phyloP scores from a whole-genome alignment of 2,113 vertebrate species.

The Geococcyx californianus region DNA sequence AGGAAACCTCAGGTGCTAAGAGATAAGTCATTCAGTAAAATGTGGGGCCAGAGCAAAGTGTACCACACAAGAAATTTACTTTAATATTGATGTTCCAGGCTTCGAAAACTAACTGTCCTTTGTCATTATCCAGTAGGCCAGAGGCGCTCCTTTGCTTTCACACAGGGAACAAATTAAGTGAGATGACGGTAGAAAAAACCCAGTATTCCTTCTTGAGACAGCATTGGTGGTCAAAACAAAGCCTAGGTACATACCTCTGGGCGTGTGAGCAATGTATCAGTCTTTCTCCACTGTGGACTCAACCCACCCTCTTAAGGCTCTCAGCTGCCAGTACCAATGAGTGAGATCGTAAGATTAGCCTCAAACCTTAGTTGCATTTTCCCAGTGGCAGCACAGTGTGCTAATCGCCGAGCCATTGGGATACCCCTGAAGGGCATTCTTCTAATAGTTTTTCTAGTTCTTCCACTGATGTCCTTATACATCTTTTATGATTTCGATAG shows the following conservation, averaged over 20 bases:
- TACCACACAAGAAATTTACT: neutral
- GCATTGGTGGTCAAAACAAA: neutral
- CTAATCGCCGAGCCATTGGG: conserved; percentile 38
- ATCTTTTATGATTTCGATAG: conserved; percentile 65
- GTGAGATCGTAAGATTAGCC: neutral
- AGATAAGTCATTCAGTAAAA: neutral
- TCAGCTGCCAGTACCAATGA: conserved; percentile 22
- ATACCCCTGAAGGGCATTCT: conserved; percentile 43
- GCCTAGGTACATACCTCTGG: neutral
- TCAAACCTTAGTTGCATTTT: neutral
- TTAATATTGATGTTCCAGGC: neutral
- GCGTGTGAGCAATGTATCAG: neutral
- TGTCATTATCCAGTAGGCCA: neutral
- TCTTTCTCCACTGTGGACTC: neutral
- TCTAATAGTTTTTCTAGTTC: conserved; percentile 57
- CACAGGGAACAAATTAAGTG: neutral
- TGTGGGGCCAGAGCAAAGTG: neutral
- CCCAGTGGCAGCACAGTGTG: neutral
- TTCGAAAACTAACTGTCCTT: neutral
- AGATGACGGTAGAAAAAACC: neutral
- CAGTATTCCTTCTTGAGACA: neutral
- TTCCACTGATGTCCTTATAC: conserved; percentile 65
- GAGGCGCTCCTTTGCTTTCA: neutral
- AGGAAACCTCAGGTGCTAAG: neutral
- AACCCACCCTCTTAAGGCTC: neutral